Evolutionary conservation across 2,888 invertebrate genomes (phyloP), one percentile per base, ranked within the genome.

Genomic region (Rhagophthalmus giganteus): DNA sequence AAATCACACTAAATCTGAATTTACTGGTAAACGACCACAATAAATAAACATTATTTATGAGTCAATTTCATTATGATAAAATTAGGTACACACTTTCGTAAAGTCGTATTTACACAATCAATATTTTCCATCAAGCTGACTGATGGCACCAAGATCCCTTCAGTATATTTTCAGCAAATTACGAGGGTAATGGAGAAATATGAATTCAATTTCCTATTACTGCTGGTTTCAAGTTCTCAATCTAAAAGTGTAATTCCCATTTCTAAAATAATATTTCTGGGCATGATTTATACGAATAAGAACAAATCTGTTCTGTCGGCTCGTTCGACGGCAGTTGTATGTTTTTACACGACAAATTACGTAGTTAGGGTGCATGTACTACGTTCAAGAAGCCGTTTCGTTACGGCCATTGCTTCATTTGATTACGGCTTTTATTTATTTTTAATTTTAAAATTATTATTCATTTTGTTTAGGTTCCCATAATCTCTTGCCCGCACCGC

Each of bases 11-110:
- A 48, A 49, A 41, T 42, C 16, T 31, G 35, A 37, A 37, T 45
- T 37, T 37, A 31, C 15, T 24, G 24, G 31, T 31, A 32, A 32
- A 13, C 40, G 12, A 13, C 31, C 15, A 34, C 35, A 30, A 25
- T 15, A 32, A 46, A 38, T 46, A 46, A 38, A 28, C 9, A 47
- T 47, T 39, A 47, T 47, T 47, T 47, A 47, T 40, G 25, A 38
- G 9, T 39, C 8, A 33, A 38, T 40, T 47, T 33, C 24, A 27
- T 12, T 13, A 27, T 47, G 33, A 33, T 40, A 24, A 39, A 47
- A 30, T 40, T 39, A 32, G 10, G 33, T 35, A 35, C 44, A 10
- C 41, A 28, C 27, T 35, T 44, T 30, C 44, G 24, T 27, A 35
- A 44, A 44, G 35, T 27, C 35, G 27, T 35, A 44, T 44, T 44